Conservation (phyloP, 2,888 invertebrate genomes). For the Coelogynopora nodosa region DNA sequence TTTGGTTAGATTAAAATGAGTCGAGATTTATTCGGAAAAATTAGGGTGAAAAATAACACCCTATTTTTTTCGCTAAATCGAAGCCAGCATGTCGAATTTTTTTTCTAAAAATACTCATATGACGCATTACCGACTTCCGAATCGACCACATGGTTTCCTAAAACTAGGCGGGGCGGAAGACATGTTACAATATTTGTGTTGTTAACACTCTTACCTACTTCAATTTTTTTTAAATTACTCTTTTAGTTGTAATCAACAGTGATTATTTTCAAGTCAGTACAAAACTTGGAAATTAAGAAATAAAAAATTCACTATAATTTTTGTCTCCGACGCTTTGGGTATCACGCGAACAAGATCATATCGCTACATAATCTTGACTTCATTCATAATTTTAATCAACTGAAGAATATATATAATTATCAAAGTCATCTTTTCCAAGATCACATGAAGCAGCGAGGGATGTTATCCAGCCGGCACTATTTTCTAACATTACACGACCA, state of each 20-base stretch:
- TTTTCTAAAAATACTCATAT: too few species aligned
- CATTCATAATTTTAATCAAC: not conserved
- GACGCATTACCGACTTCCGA: not conserved
- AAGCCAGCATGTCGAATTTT: too few species aligned
- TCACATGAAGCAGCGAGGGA: not conserved
- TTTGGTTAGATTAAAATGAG: not conserved
- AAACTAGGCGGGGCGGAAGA: not conserved
- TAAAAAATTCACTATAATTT: not conserved
- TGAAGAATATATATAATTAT: not conserved
- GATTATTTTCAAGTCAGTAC: not conserved
- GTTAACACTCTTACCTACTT: not conserved
- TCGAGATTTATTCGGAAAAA: not conserved
- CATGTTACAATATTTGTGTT: not conserved
- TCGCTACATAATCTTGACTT: not conserved
- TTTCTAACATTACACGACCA: not conserved
- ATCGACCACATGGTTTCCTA: not conserved
- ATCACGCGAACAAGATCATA: not conserved
- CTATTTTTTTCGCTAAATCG: too few species aligned
- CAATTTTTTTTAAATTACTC: not conserved
- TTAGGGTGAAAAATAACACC: too few species aligned
- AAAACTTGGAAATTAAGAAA: not conserved
- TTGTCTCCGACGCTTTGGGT: not conserved
- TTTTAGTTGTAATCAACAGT: not conserved
- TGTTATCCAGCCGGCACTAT: not conserved
- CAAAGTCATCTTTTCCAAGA: not conserved